Percentiles rank a stretch among this genome's conserved stretches.
These are phyloP conservation scores for Thermophis baileyi DNA, from an alignment of 2,113 vertebrate genomes.

Conservation along the genomic window DNA sequence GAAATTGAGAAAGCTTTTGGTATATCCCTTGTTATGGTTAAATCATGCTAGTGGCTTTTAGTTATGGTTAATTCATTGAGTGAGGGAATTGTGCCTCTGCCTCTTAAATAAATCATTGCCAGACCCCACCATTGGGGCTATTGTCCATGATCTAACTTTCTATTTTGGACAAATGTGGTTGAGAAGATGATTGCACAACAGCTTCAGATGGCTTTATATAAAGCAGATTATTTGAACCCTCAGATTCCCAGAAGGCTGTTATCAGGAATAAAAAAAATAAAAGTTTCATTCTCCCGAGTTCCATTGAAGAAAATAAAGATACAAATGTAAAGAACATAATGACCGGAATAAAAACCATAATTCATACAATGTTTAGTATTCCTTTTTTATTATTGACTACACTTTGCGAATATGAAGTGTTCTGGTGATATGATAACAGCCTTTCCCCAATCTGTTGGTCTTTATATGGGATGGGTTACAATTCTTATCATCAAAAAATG, in stretches of 20 bases:
- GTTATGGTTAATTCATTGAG: not conserved
- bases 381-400: not conserved
- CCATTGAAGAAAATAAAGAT: not conserved
- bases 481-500: not conserved
- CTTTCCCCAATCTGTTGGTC: not conserved
- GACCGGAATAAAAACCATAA: not conserved
- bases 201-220: not conserved
- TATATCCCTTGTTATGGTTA: too few species aligned
- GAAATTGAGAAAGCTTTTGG: not conserved
- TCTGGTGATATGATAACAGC: not conserved
- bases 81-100: not conserved
- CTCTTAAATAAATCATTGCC: not conserved
- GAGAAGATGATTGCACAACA: not conserved
- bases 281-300: not conserved
- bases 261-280: not conserved
- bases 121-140: not conserved
- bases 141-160: not conserved
- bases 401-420: not conserved
- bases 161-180: not conserved
- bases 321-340: not conserved
- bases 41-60: too few species aligned
- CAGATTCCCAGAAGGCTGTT: not conserved
- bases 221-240: not conserved
- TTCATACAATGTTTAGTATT: not conserved
- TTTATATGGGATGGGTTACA: not conserved